Conservation (phyloP, 92 coral and sea anemone genomes). For the Pocillopora meandrina region DNA sequence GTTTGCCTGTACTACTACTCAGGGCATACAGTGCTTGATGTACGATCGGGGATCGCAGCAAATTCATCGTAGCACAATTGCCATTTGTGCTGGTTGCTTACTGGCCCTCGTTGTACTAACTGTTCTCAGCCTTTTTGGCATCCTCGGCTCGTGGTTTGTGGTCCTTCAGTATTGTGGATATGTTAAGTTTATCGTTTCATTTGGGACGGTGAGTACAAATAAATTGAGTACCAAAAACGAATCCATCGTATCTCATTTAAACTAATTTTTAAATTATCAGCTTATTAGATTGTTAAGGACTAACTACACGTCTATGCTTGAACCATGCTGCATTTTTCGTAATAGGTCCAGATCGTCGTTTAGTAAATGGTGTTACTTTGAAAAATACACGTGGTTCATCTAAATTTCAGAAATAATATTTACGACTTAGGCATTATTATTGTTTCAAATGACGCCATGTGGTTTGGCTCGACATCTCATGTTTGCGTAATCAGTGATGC, state of each 20-base stretch:
- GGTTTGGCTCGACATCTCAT: no score
- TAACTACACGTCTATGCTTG: no score
- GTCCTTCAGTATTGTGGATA: constrained; percentile 83
- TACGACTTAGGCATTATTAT: no score
- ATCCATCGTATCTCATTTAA: neutral
- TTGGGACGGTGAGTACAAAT: constrained; percentile 71
- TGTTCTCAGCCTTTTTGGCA: constrained; percentile 43
- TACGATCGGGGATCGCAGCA: constrained; percentile 80
- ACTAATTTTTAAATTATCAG: neutral
- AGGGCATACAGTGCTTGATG: constrained; percentile 60
- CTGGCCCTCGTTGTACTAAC: constrained; percentile 50
- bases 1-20: constrained; percentile 59
- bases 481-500: no score
- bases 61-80: constrained; percentile 54
- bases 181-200: constrained; percentile 76
- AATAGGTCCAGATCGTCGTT: no score
- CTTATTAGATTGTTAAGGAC: no score
- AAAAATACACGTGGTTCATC: no score
- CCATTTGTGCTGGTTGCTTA: constrained; percentile 41
- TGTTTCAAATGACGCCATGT: no score
- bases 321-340: no score
- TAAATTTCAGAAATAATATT: no score
- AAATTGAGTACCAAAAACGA: no score
- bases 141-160: constrained; percentile 56
- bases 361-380: no score